Conservation (phyloP, 2,797 vertebrate species). For the Protonibea diacanthus region DNA sequence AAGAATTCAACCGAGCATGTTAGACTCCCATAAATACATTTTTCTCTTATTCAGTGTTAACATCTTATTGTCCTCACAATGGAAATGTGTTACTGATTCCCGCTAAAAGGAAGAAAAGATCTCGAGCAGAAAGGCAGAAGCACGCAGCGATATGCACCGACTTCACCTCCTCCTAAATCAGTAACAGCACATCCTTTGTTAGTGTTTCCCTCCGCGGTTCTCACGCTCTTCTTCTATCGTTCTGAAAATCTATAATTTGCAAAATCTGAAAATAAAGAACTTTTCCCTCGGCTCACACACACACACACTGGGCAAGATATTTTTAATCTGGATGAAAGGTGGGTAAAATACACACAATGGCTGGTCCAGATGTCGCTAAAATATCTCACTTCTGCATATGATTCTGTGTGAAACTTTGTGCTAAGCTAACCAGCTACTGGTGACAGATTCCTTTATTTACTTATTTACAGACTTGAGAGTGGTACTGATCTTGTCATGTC, state of each 20-base stretch:
- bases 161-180: not conserved
- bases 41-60: not conserved
- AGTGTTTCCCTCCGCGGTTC: not conserved
- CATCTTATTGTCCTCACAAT: not conserved
- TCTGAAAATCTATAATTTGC: not conserved
- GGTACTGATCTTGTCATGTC: too few relatives aligned
- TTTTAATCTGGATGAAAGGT: conserved; percentile 31
- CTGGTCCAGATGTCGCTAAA: conserved; percentile 31
- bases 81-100: not conserved
- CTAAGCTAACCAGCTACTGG: too few relatives aligned
- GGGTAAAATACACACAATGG: conserved; percentile 17
- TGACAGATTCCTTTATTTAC: too few relatives aligned
- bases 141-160: not conserved
- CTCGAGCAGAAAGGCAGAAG: not conserved
- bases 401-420: not conserved
- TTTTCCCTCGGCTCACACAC: conserved; percentile 23
- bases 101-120: not conserved
- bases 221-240: not conserved
- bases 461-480: too few relatives aligned
- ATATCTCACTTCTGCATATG: conserved; percentile 15
- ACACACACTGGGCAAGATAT: conserved; percentile 33
- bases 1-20: not conserved
- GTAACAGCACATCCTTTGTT: not conserved
- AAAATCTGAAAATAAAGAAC: conserved; percentile 25
- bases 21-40: conserved; percentile 1